Conservation (phyloP, 2,888 invertebrate genomes). For the Lepeophtheirus nordmannii region DNA sequence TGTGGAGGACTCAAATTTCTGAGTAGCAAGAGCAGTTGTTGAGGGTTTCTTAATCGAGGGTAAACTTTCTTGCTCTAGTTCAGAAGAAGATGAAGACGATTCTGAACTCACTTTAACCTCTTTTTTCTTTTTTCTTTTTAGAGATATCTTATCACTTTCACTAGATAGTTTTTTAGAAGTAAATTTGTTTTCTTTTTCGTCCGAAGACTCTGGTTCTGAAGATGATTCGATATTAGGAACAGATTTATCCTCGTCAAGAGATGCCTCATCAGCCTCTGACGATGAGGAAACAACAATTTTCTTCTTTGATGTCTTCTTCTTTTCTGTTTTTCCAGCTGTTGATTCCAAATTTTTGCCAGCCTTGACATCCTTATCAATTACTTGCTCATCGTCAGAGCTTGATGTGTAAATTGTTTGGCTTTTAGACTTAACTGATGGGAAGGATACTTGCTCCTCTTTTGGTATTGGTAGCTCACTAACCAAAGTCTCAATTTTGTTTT, state of each 20-base stretch:
- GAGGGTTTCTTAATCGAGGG: background rate
- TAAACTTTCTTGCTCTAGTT: background rate
- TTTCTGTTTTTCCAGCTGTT: background rate
- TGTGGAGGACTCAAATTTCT: background rate
- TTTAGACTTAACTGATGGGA: background rate
- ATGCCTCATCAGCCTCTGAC: background rate
- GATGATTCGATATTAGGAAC: background rate
- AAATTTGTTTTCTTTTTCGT: background rate
- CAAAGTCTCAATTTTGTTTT: background rate
- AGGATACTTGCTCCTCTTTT: background rate
- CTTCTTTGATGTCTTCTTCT: background rate
- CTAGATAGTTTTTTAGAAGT: background rate
- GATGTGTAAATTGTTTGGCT: conserved; percentile 10
- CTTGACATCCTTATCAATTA: conserved; percentile 24
- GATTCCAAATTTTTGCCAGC: background rate
- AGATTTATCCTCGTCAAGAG: conserved; percentile 14
- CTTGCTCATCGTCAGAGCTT: conserved; percentile 26
- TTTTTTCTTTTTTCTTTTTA: no score
- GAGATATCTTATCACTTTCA: no score
- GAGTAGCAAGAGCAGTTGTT: background rate
- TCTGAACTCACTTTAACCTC: no score
- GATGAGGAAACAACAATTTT: background rate
- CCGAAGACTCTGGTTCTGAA: background rate
- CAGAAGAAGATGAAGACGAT: background rate
- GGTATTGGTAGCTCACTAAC: background rate